Evolutionary conservation across 2,888 invertebrate genomes (phyloP).

Genomic region (Drosophila mulleri): DNA sequence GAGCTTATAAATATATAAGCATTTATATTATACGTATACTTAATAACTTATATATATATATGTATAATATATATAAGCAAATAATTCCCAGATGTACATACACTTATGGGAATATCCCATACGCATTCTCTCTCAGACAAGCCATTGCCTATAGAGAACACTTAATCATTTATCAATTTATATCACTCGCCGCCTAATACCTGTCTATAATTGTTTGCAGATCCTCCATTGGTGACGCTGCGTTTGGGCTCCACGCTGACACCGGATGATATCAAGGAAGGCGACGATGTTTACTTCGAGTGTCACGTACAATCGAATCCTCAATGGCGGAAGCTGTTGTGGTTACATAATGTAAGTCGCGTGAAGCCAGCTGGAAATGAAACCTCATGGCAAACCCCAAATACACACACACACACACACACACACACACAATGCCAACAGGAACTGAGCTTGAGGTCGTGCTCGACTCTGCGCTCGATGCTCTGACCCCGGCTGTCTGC

Average conservation of each 20-base stretch:
- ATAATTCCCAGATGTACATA: too few relatives aligned
- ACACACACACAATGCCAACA: conserved; percentile 28
- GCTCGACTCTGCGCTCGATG: conserved; percentile 5
- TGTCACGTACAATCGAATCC: conserved; percentile 96
- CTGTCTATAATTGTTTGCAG: conserved; percentile 85
- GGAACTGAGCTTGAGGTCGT: conserved; percentile 35
- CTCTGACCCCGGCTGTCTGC: conserved; percentile 52
- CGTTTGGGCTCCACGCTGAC: conserved; percentile 93
- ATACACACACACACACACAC: background rate
- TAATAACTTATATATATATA: too few relatives aligned
- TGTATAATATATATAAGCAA: rapidly evolving
- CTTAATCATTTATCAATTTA: conserved; percentile 2
- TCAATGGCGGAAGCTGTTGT: conserved; percentile 92
- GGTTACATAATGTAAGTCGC: conserved; percentile 94
- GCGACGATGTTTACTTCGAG: conserved; percentile 96
- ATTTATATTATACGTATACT: too few relatives aligned
- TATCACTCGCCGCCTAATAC: background rate
- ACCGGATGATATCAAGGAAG: conserved; percentile 95
- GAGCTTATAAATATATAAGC: too few relatives aligned
- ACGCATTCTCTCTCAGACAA: background rate
- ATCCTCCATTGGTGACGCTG: conserved; percentile 93
- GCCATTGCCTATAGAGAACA: background rate
- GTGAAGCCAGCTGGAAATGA: conserved; percentile 51
- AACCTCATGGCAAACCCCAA: conserved; percentile 9
- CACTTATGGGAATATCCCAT: too few relatives aligned